phyloP scores from a whole-genome alignment of 2,113 vertebrate genomes.

The Chascanopsetta lugubris region DNA sequence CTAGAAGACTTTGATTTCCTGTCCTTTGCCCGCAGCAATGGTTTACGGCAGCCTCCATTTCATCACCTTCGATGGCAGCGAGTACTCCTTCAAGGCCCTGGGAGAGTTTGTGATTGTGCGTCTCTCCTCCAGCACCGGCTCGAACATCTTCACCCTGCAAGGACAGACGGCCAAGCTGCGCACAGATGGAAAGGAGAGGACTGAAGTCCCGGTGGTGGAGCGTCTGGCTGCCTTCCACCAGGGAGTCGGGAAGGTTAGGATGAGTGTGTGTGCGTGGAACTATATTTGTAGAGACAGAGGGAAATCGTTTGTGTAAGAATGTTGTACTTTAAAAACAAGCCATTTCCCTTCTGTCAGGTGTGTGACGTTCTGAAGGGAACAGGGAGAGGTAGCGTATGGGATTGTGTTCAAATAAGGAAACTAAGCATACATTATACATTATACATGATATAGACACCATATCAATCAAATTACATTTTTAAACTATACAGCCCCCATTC shows the following conservation, averaged over 20 bases:
- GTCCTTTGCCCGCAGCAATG: slow-evolving; percentile 67
- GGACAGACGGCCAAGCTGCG: slow-evolving; percentile 74
- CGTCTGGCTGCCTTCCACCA: slow-evolving; percentile 84
- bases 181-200: slow-evolving; percentile 48
- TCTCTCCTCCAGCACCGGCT: slow-evolving; percentile 81
- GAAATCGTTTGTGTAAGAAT: background rate
- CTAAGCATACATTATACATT: too few species aligned
- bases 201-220: slow-evolving; percentile 73
- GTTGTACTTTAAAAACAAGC: too few species aligned
- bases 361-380: too few species aligned
- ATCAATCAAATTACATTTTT: background rate
- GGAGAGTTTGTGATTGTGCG: slow-evolving; percentile 84
- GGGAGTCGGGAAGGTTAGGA: slow-evolving; percentile 82
- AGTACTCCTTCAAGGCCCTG: slow-evolving; percentile 83
- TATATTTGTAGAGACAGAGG: slow-evolving; percentile 1
- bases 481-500: background rate
- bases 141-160: slow-evolving; percentile 86
- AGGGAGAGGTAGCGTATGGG: too few species aligned
- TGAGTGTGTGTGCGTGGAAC: background rate
- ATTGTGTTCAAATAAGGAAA: too few species aligned
- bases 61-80: slow-evolving; percentile 81
- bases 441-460: too few species aligned
- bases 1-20: background rate
- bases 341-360: too few species aligned
- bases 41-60: slow-evolving; percentile 84